A percentile compares a stretch with the other conserved stretches of the same genome.
These are phyloP conservation scores for Drosophila grimshawi DNA, from an alignment of 1,140 invertebrate species.

Conservation along the genomic window DNA sequence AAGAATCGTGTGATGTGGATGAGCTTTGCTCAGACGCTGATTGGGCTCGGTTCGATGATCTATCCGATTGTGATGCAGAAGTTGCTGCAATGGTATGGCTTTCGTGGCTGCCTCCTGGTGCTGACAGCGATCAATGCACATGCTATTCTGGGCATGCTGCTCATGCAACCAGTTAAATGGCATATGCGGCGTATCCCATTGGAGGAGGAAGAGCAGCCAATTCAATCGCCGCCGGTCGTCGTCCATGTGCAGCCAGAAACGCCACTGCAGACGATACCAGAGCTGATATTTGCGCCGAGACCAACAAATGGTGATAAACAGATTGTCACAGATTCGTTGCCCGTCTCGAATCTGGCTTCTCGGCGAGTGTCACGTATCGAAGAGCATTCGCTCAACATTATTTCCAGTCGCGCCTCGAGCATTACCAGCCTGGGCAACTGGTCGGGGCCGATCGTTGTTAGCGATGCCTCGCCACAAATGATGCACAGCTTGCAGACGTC, in stretches of 20 bases:
- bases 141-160: constrained; percentile 87
- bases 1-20: constrained; percentile 87
- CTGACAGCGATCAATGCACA: constrained; percentile 87
- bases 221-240: constrained; percentile 26
- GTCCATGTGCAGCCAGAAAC: constrained; percentile 65
- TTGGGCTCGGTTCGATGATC: constrained; percentile 86
- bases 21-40: constrained; percentile 87
- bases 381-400: constrained; percentile 48
- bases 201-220: constrained; percentile 76
- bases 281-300: constrained; percentile 1
- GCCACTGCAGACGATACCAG: constrained; percentile 32
- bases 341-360: neutral
- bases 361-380: constrained; percentile 60
- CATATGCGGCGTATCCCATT: constrained; percentile 86
- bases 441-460: constrained; percentile 79
- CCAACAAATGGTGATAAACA: neutral
- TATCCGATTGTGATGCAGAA: constrained; percentile 86
- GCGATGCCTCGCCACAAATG: constrained; percentile 77
- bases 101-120: constrained; percentile 87
- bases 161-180: constrained; percentile 89
- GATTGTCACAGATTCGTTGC: neutral
- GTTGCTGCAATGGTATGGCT: constrained; percentile 86
- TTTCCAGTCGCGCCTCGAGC: constrained; percentile 75
- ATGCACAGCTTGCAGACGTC: constrained; percentile 66
- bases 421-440: constrained; percentile 84